phyloP scores from a whole-genome alignment of 1,140 invertebrate species.

The Drosophila bifasciata region DNA sequence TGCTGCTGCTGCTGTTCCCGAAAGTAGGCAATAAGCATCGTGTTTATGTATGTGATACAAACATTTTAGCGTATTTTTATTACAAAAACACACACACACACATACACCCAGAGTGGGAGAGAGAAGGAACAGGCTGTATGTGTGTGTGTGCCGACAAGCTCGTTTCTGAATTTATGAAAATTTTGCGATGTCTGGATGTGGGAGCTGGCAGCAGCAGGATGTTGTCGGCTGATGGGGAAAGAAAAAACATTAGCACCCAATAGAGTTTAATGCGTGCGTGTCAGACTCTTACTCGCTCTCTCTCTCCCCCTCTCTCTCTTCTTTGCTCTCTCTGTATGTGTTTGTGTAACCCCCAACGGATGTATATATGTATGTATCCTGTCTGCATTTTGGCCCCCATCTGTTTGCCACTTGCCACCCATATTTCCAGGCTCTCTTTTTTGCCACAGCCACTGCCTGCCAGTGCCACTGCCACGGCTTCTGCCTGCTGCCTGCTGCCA shows the following conservation, averaged over 20 bases:
- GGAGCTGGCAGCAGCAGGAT: constrained; percentile 1
- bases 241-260: constrained; percentile 79
- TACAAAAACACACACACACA: constrained; percentile 59
- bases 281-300: constrained; percentile 37
- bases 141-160: constrained; percentile 57
- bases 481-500: constrained; percentile 33
- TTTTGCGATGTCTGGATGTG: constrained; percentile 57
- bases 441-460: constrained; percentile 2
- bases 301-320: constrained; percentile 7
- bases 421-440: background rate
- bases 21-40: constrained; percentile 79
- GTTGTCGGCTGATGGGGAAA: constrained; percentile 11
- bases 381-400: constrained; percentile 65
- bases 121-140: constrained; percentile 7
- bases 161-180: constrained; percentile 80
- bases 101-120: background rate
- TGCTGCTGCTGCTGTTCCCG: constrained; percentile 37
- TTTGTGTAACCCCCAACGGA: constrained; percentile 56
- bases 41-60: constrained; percentile 76
- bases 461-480: background rate
- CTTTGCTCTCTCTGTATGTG: constrained; percentile 10
- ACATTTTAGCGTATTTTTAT: constrained; percentile 82
- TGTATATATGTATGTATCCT: constrained; percentile 75
- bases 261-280: constrained; percentile 77
- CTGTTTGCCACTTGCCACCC: constrained; percentile 40